Evolutionary conservation across 1,140 invertebrate genomes (phyloP).

Genomic region (Nasonia vitripennis): DNA sequence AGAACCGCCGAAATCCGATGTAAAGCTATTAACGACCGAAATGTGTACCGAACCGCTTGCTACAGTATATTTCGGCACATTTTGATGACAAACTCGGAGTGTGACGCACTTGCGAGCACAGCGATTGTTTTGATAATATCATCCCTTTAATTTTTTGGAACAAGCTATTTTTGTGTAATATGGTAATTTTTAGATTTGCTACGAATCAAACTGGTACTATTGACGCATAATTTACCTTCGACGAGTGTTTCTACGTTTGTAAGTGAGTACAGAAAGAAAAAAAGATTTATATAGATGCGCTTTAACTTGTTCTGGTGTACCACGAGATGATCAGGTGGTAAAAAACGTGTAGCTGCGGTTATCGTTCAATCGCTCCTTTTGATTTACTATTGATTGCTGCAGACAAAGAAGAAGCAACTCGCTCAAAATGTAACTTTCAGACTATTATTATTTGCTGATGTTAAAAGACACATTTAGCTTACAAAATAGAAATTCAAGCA

Average conservation of each 20-base stretch:
- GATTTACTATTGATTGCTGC: not conserved
- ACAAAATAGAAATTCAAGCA: too few species aligned
- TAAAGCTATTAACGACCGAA: not conserved
- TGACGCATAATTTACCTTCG: not conserved
- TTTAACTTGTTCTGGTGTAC: not conserved
- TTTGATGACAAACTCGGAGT: not conserved
- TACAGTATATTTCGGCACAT: not conserved
- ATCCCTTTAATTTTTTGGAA: not conserved
- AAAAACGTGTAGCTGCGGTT: not conserved
- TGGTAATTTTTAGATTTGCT: not conserved
- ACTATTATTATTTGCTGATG: too few species aligned
- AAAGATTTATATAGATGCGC: not conserved
- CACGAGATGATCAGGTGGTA: slow-evolving; percentile 10
- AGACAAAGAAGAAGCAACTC: not conserved
- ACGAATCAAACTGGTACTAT: not conserved
- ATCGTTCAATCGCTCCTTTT: not conserved
- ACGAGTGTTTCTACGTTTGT: not conserved
- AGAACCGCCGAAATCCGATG: not conserved
- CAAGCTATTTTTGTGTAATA: too few species aligned
- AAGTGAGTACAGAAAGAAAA: not conserved
- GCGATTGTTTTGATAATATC: not conserved
- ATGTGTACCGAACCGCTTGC: not conserved
- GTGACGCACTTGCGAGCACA: not conserved
- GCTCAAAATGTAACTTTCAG: too few species aligned
- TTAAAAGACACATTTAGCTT: too few species aligned